Percentiles rank a stretch among this genome's conserved stretches.
These are phyloP conservation scores for Erpobdella octoculata DNA, from an alignment of 2,888 invertebrate genomes.

Conservation along the genomic window DNA sequence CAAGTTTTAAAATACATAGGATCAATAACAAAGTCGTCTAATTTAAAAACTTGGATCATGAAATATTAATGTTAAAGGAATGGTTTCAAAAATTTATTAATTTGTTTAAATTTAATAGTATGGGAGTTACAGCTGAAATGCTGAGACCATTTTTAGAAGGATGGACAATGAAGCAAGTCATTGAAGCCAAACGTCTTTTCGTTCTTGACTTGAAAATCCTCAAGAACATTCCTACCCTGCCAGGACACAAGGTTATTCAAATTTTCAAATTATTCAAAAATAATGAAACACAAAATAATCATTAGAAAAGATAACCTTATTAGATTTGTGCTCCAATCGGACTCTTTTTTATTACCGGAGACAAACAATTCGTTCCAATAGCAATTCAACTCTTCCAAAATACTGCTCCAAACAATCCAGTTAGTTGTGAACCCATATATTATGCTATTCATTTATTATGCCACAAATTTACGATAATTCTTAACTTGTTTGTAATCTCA, in stretches of 20 bases:
- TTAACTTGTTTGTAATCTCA: slow-evolving; percentile 25
- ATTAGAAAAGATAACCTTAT: neutral
- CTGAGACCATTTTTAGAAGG: slow-evolving; percentile 47
- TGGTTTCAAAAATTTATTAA: too few species aligned
- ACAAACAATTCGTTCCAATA: slow-evolving; percentile 50
- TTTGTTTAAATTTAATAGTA: slow-evolving; percentile 28
- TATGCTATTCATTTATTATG: too few species aligned
- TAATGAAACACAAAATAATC: neutral
- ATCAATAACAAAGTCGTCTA: too few species aligned
- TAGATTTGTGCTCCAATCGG: slow-evolving; percentile 51
- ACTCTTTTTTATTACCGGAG: slow-evolving; percentile 51
- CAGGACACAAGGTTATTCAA: slow-evolving; percentile 41
- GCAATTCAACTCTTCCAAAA: slow-evolving; percentile 54
- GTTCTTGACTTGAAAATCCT: slow-evolving; percentile 48
- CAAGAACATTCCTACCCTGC: slow-evolving; percentile 43
- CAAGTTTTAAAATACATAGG: too few species aligned
- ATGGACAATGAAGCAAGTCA: slow-evolving; percentile 43
- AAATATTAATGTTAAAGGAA: too few species aligned
- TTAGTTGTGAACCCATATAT: slow-evolving; percentile 38
- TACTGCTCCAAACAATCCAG: slow-evolving; percentile 52
- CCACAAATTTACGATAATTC: too few species aligned
- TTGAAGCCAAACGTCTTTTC: slow-evolving; percentile 48
- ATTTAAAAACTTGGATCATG: too few species aligned
- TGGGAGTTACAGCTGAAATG: slow-evolving; percentile 46
- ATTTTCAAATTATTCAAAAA: slow-evolving; percentile 12